Evolutionary conservation across 2,888 invertebrate species (phyloP), one percentile per base, ranked within the genome.

Genomic region (Luperina nickerlii): DNA sequence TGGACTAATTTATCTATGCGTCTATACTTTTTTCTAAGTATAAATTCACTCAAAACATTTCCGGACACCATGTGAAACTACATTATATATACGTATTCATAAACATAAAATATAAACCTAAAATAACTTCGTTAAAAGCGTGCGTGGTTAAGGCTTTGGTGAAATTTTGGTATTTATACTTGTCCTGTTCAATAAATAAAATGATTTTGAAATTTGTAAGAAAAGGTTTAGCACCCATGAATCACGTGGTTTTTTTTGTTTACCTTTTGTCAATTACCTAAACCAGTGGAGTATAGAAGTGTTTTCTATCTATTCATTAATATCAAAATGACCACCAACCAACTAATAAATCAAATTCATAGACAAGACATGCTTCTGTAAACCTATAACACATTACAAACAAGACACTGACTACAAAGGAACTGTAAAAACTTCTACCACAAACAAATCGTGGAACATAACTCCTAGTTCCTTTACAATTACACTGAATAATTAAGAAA

Each of bases 401-500:
- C 45, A 74, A 77, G 60, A 81, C 62, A 82, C 45, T 0, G 51
- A 74, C 57, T 62, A 82, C 73, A 45, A 38, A 15, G 32, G n/a
- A 62, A 68, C 15, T 71, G 11, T 2, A 63, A 82, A 77, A 71
- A 71, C 32, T 9, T 65, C 24, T n/a, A 65, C 54, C 66, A 11
- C 77, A 67, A 71, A 78, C 73, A 82, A 85, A 84, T 71, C 24
- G 76, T 27, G 45, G 78, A 69, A 81, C 83, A 90, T 85, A 82
- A 83, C 80, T 73, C 81, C 73, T 76, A 81, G 78, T 81, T 85
- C 73, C 88, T 82, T 83, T 75, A 82, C 87, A 83, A 85, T 86
- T 91, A 91, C 90, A 89, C 87, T 93, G 94, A 93, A 93, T 95
- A 96, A 95, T 95, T 93, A 94, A 93, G 91, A 92, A 92, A 95